Percentiles rank a stretch among this genome's conserved stretches.
These are phyloP conservation scores for Pristis pectinata DNA, from an alignment of 2,797 vertebrate species.

Conservation along the genomic window DNA sequence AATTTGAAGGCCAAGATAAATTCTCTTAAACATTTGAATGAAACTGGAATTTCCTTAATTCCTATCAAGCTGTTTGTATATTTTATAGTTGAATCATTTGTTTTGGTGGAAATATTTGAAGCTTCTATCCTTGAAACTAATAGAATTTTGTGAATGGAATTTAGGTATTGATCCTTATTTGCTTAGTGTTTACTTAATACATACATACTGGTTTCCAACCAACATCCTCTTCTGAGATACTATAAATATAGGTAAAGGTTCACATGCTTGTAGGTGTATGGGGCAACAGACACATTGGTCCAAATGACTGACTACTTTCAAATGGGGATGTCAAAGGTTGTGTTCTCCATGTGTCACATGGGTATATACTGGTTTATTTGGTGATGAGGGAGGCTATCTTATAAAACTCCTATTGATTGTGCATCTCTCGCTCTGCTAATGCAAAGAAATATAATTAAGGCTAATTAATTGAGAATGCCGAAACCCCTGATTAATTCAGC, in stretches of 20 bases:
- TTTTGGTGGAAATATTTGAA: background rate
- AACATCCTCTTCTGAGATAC: background rate
- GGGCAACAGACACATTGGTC: background rate
- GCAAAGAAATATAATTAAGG: background rate
- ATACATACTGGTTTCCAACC: background rate
- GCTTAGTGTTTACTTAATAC: background rate
- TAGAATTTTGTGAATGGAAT: background rate
- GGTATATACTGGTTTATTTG: too few relatives aligned
- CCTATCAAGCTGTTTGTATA: background rate
- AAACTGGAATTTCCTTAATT: background rate
- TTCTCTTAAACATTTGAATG: background rate
- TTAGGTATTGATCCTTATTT: background rate
- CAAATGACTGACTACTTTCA: background rate
- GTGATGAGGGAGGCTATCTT: background rate
- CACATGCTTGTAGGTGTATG: background rate
- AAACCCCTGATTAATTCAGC: background rate
- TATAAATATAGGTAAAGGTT: background rate
- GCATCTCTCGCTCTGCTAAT: background rate
- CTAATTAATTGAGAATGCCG: background rate
- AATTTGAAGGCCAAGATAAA: background rate
- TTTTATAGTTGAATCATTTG: background rate
- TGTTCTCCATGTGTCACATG: background rate
- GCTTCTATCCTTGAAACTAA: background rate
- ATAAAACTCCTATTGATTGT: background rate
- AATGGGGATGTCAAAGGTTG: background rate